Conservation (phyloP, 2,113 vertebrate species). For the Phylloscopus whistleri region DNA sequence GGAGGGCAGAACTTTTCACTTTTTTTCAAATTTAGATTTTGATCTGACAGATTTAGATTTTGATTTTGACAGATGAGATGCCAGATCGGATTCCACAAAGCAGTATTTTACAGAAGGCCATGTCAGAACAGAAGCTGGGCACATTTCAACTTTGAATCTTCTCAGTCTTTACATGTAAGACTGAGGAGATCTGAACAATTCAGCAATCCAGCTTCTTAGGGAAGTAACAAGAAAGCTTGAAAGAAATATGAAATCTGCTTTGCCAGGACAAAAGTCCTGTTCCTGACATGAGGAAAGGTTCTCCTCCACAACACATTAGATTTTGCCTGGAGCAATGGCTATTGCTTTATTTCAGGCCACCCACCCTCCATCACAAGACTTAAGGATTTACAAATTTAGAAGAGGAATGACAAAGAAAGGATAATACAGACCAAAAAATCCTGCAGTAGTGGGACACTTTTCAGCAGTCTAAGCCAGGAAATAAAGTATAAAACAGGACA, state of each 20-base stretch:
- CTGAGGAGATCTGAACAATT: neutral
- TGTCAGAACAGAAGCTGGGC: neutral
- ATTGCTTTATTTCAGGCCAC: constrained; percentile 6
- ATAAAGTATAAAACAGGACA: neutral
- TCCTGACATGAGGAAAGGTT: neutral
- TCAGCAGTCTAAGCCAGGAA: neutral
- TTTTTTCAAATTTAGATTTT: neutral
- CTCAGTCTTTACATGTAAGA: neutral
- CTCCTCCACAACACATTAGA: neutral
- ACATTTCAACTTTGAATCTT: neutral
- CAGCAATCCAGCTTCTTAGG: neutral
- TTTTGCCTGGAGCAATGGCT: neutral
- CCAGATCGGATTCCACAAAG: neutral
- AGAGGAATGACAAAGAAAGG: neutral
- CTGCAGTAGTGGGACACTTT: neutral
- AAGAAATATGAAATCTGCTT: neutral
- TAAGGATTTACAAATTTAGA: neutral
- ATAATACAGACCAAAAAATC: neutral
- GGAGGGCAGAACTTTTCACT: neutral
- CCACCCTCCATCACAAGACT: neutral
- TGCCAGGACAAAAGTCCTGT: neutral
- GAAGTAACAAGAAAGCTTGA: neutral
- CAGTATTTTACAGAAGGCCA: neutral
- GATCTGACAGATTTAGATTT: neutral
- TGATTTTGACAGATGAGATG: neutral